phyloP scores from a whole-genome alignment of 1,140 invertebrate genomes.

The Leptinotarsa undecemlineata region DNA sequence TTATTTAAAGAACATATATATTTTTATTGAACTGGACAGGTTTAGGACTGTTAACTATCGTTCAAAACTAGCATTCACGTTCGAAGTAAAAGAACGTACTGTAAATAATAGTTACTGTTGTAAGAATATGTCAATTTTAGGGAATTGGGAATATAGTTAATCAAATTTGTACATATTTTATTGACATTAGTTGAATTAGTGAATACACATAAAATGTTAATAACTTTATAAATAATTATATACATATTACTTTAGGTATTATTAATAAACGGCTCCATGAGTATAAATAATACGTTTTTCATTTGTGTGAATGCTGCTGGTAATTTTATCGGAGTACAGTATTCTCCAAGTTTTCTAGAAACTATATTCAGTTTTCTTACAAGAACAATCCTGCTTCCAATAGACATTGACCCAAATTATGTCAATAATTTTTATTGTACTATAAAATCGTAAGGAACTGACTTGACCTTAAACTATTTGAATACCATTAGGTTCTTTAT shows the following conservation, averaged over 20 bases:
- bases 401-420: too few species aligned
- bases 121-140: constrained; percentile 56
- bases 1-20: constrained; percentile 49
- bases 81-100: constrained; percentile 37
- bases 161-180: constrained; percentile 56
- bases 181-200: constrained; percentile 56
- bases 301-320: too few species aligned
- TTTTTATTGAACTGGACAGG: constrained; percentile 49
- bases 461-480: too few species aligned
- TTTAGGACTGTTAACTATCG: constrained; percentile 50
- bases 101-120: constrained; percentile 55
- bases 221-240: constrained; percentile 57
- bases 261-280: constrained; percentile 52
- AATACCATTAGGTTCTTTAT: too few species aligned
- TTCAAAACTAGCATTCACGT: constrained; percentile 26
- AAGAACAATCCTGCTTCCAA: too few species aligned
- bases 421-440: too few species aligned
- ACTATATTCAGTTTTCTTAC: too few species aligned
- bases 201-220: constrained; percentile 55
- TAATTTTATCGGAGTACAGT: too few species aligned
- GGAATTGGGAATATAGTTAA: constrained; percentile 56
- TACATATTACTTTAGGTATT: constrained; percentile 55
- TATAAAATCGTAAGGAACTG: too few species aligned
- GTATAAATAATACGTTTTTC: constrained; percentile 31
- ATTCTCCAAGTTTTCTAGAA: too few species aligned